Base-by-base conservation (phyloP, 1,140 invertebrate genomes). In the Brachionus sp. region DNA sequence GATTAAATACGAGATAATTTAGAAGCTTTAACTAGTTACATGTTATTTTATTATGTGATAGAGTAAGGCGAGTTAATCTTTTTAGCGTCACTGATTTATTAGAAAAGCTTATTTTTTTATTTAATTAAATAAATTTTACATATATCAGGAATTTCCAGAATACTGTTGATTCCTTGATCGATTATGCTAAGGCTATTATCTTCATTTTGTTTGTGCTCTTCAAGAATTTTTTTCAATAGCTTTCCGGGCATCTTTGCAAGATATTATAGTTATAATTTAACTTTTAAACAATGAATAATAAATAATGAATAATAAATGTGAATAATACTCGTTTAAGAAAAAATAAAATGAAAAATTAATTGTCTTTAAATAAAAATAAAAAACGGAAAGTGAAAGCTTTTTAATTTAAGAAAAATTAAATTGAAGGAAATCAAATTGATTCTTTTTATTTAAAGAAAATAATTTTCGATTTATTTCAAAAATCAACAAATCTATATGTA, bases 171-270 rank as follows among this genome's bases (percentile, higher is more conserved):
- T 12, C 70, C 70, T 46, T 75, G 70, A 46, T 75, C 70, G 3
- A 25, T 75, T 2, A 75, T 46, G 10, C 19, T 46, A 12, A 75
- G 44, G 25, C 3, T 23, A 6, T 75, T 19, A 19, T 75, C 16
- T 0, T 75, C 42, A 13, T 12, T 46, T 46, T 75, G 70, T 29
- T 75, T 75, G 25, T 46, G 9, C 23, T 75, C 70, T 75, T 75
- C 70, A 10, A 75, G 10, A 23, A 75, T 46, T 13, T 75, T 75
- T 75, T 75, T 75, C 9, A 75, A 39, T 5, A 75, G n/a, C n/a
- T 75, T 75, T 13, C 70, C 70, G 23, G 70, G 70, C 70, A 75
- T 75, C 29, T 73, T 35, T 29, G 44, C 5, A 9, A 57, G 19
- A 57, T 25, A 19, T 57, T 9, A 57, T 29, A 3, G 2, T 57